Conservation (phyloP, 2,797 vertebrate species). For the Ptychobarbus kaznakovi region DNA sequence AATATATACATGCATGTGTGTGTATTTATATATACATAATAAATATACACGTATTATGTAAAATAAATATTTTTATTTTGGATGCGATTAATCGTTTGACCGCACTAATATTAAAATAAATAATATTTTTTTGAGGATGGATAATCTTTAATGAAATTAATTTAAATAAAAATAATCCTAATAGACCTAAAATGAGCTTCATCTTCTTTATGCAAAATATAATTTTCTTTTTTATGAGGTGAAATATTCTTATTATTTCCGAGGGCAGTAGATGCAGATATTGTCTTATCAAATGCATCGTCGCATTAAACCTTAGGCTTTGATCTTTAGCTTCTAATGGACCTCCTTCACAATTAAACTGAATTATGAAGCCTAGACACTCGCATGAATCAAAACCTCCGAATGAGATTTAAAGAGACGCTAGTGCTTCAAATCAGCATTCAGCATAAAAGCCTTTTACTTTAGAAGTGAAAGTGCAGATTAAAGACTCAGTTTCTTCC, state of each 20-base stretch:
- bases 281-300: background rate
- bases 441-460: conserved; percentile 20
- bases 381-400: background rate
- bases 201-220: background rate
- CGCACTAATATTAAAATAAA: too few species aligned
- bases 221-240: background rate
- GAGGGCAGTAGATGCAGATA: background rate
- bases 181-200: background rate
- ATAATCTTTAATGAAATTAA: background rate
- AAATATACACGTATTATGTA: too few species aligned
- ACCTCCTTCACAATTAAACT: conserved; percentile 54
- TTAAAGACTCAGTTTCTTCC: background rate
- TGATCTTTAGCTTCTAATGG: conserved; percentile 51
- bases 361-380: conserved; percentile 10
- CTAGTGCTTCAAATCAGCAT: background rate
- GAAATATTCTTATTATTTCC: background rate
- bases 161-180: background rate
- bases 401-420: background rate
- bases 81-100: too few species aligned
- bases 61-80: too few species aligned
- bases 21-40: too few species aligned
- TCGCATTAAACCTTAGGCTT: background rate
- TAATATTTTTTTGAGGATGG: background rate
- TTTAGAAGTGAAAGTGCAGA: conserved; percentile 2
- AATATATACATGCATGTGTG: too few species aligned